Evolutionary conservation across 2,797 vertebrate genomes (phyloP), one percentile per base, ranked within the genome.

Genomic region (Hydrocynus forskahlii): DNA sequence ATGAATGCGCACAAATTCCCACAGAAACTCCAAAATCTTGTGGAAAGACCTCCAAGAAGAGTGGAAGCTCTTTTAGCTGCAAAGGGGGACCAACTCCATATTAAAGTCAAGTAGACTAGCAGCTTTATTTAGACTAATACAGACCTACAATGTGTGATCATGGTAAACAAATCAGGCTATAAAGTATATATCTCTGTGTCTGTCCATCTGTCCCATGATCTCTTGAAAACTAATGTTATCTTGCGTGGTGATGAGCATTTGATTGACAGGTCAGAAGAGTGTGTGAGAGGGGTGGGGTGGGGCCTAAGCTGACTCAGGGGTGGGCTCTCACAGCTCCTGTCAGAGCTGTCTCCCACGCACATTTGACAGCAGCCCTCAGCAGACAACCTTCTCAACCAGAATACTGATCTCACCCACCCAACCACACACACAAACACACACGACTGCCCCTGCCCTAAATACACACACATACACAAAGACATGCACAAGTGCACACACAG

Each of bases 221-320:
- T 71, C 38, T 76, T 50, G 48, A 76, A 80, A 62, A 29, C 29
- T 74, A 77, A 78, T 81, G 60, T 76, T 7, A 7, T 84, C 75
- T 84, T 67, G 62, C 17, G 69, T 63, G 69, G 57, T 35, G 25
- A 54, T 70, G 38, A 54, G 48, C 43, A n/a, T 84, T 75, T 81
- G 85, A 84, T 75, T 76, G 85, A 64, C 81, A 81, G 75, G 68
- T 81, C 75, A 80, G 75, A 40, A 60, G 55, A 55, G 78, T 60
- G 55, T 78, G 64, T 67, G 19, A 67, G 64, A 43, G 17, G 38
- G 64, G 19, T 4, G 35, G 38, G 64, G 38, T 8, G 13, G 19
- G 55, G 75, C 69, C 59, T 78, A 71, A 57, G 66, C 78, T 81
- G 81, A 84, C 75, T 81, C 81, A 84, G 80, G 81, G 23, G 75